Evolutionary conservation across 2,888 invertebrate species (phyloP).

Genomic region (Teleogryllus oceanicus): DNA sequence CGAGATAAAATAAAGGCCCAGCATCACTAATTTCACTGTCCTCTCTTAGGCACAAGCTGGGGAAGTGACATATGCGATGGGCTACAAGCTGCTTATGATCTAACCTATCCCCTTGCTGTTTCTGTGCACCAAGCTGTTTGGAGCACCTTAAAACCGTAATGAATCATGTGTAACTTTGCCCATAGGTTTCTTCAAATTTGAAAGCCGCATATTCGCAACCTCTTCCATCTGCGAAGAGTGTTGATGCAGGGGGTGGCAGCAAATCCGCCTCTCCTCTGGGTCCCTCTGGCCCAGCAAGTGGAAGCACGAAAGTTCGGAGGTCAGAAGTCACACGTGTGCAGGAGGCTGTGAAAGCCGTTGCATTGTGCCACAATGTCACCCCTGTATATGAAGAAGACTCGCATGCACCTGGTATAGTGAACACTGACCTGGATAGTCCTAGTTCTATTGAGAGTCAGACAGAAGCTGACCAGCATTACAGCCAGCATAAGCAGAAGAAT

Average conservation of each 20-base stretch:
- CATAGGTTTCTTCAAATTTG: slow-evolving; percentile 51
- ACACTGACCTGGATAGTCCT: slow-evolving; percentile 39
- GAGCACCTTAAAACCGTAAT: no score
- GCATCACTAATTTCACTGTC: no score
- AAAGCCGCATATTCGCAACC: slow-evolving; percentile 47
- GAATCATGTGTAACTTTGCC: no score
- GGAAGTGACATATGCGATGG: no score
- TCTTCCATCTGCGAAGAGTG: slow-evolving; percentile 22
- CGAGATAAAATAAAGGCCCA: no score
- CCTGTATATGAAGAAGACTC: slow-evolving; percentile 78
- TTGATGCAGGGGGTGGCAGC: slow-evolving; percentile 31
- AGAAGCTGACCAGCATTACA: slow-evolving; percentile 57
- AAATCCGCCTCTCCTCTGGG: slow-evolving; percentile 24
- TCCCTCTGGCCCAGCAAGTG: slow-evolving; percentile 36
- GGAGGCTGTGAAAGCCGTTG: slow-evolving; percentile 85
- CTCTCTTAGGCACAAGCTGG: no score
- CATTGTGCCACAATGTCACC: slow-evolving; percentile 98
- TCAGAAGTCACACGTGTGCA: slow-evolving; percentile 73
- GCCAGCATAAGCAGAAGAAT: slow-evolving; percentile 37
- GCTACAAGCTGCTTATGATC: no score
- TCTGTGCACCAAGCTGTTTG: no score
- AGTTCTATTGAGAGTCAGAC: slow-evolving; percentile 51
- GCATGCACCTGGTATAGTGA: slow-evolving; percentile 34
- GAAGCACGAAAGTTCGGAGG: slow-evolving; percentile 55
- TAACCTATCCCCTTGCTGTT: no score